Conservation (phyloP, 2,113 vertebrate species). For the Dendrocopos noguchii region DNA sequence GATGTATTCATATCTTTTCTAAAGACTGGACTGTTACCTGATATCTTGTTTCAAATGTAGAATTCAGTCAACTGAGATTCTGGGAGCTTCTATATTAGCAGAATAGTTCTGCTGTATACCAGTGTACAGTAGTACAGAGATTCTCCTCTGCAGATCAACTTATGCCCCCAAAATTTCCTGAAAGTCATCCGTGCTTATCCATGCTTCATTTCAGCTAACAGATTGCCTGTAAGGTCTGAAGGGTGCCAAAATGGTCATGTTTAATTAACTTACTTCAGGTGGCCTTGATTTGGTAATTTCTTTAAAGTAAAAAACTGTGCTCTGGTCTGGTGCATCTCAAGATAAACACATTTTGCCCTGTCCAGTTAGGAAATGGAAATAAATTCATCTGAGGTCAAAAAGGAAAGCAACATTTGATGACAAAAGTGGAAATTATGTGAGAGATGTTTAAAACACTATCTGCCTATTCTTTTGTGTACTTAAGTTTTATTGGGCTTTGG, state of each 20-base stretch:
- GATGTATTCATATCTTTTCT: neutral
- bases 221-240: fast-evolving
- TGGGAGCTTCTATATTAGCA: neutral
- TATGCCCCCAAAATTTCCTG: neutral
- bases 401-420: neutral
- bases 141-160: neutral
- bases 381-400: neutral
- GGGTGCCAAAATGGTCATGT: neutral
- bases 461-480: neutral
- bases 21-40: neutral
- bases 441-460: neutral
- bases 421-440: neutral
- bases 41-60: neutral
- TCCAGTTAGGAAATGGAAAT: neutral
- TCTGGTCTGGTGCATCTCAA: neutral
- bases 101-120: neutral
- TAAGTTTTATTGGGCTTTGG: neutral
- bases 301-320: neutral
- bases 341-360: neutral
- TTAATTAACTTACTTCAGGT: neutral
- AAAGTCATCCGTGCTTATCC: neutral
- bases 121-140: neutral
- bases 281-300: neutral
- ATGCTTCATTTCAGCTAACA: neutral
- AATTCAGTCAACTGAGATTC: neutral